Evolutionary conservation across 2,888 invertebrate species (phyloP).

Genomic region (Macrophya annulata): DNA sequence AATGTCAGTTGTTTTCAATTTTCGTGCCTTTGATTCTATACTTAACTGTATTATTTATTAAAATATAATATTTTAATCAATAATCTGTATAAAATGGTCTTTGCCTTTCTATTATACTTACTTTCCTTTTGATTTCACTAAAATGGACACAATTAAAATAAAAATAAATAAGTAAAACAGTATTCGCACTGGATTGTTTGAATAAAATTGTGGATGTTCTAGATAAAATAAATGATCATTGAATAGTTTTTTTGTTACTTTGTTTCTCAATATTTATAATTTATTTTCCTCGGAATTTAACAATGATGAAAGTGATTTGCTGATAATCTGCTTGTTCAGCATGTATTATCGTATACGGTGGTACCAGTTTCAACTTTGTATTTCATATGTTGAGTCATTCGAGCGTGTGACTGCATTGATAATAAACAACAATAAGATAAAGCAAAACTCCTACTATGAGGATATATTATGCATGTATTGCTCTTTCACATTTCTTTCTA

Average conservation of each 20-base stretch:
- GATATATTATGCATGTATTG: conserved; percentile 9
- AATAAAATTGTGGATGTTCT: conserved; percentile 76
- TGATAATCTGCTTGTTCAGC: background rate
- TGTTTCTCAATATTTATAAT: background rate
- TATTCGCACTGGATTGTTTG: conserved; percentile 69
- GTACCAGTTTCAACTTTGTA: conserved; percentile 10
- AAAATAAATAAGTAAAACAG: conserved; percentile 64
- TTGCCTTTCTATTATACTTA: conserved; percentile 62
- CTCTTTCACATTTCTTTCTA: conserved; percentile 8
- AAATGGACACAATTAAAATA: background rate
- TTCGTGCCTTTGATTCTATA: conserved; percentile 76
- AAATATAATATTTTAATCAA: conserved; percentile 64
- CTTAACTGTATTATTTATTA: conserved; percentile 75
- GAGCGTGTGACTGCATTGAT: conserved; percentile 26
- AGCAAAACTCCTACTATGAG: background rate
- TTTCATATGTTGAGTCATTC: conserved; percentile 25
- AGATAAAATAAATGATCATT: conserved; percentile 75
- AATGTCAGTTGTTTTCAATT: conserved; percentile 67
- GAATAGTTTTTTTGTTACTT: conserved; percentile 13
- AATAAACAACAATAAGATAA: conserved; percentile 14
- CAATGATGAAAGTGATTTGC: background rate
- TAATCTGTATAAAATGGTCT: conserved; percentile 52
- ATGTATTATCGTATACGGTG: background rate
- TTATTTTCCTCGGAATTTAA: background rate
- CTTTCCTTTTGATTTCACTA: background rate